Evolutionary conservation across 2,797 vertebrate genomes (phyloP).

Genomic region (Tiaroga cobitis): DNA sequence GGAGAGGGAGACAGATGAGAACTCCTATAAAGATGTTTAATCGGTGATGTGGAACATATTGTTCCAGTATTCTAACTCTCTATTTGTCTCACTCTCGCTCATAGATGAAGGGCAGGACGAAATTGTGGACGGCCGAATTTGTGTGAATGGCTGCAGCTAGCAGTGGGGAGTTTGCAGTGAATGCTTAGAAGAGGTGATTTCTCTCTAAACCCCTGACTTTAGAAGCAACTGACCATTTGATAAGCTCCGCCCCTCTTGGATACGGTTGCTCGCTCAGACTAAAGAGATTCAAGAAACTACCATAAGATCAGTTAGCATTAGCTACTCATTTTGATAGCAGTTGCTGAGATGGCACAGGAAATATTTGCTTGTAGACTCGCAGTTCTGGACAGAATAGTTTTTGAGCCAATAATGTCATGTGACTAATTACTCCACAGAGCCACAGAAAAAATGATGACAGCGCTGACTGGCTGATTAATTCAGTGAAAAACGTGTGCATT

Average conservation of each 20-base stretch:
- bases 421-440: not conserved
- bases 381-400: not conserved
- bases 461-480: not conserved
- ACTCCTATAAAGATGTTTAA: slow-evolving; percentile 24
- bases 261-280: not conserved
- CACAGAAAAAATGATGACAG: not conserved
- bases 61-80: slow-evolving; percentile 16
- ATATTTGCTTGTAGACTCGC: not conserved
- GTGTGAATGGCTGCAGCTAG: not conserved
- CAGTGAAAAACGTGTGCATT: not conserved
- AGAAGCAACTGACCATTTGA: not conserved
- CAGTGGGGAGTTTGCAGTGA: not conserved
- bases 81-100: not conserved
- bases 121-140: not conserved
- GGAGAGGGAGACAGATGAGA: slow-evolving; percentile 9
- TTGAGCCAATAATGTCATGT: not conserved
- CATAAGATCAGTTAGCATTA: not conserved
- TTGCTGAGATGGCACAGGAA: not conserved
- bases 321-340: not conserved
- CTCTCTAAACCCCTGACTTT: not conserved
- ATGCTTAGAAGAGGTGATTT: slow-evolving; percentile 11
- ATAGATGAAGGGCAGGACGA: not conserved
- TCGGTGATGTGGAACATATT: slow-evolving; percentile 21
- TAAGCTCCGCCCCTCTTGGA: not conserved
- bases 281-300: not conserved